A percentile compares a stretch with the other conserved stretches of the same genome.
These are phyloP conservation scores for Gonioctena quinquepunctata DNA, from an alignment of 1,140 invertebrate genomes.

Conservation along the genomic window DNA sequence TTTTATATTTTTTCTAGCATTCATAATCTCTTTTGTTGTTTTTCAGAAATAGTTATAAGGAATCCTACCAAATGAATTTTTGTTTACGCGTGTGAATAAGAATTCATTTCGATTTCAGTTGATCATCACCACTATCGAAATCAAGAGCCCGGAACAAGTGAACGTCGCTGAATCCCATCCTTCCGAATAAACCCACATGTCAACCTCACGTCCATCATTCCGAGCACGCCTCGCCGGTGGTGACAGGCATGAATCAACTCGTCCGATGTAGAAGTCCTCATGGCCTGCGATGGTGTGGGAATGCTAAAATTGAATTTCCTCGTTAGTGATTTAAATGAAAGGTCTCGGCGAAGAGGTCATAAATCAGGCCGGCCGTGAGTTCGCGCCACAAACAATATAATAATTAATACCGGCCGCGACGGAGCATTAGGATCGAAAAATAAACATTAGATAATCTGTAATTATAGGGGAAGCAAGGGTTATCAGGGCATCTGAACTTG, in stretches of 20 bases:
- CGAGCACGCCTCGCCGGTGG: no score
- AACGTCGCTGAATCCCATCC: no score
- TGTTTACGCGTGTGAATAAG: no score
- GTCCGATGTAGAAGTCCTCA: conserved; percentile 12
- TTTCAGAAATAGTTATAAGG: no score
- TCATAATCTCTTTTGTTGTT: no score
- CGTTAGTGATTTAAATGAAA: conserved; percentile 31
- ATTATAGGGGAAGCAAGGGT: conserved; percentile 37
- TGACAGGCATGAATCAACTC: conserved; percentile 19
- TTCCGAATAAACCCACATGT: no score
- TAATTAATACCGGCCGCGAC: conserved; percentile 42
- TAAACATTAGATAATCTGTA: conserved; percentile 47
- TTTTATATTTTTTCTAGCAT: no score
- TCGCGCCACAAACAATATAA: conserved; percentile 41
- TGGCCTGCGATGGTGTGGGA: conserved; percentile 10
- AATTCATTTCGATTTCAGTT: no score
- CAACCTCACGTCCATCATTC: no score
- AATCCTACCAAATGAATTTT: no score
- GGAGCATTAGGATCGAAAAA: conserved; percentile 42
- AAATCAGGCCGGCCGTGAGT: conserved; percentile 40
- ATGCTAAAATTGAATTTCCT: conserved; percentile 29
- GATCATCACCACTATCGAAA: no score
- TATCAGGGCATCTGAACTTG: conserved; percentile 29
- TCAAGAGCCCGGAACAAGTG: no score
- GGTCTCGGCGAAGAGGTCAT: conserved; percentile 25